Evolutionary conservation across 1,140 invertebrate species (phyloP), one percentile per base, ranked within the genome.

Genomic region (Chymomyza costata): DNA sequence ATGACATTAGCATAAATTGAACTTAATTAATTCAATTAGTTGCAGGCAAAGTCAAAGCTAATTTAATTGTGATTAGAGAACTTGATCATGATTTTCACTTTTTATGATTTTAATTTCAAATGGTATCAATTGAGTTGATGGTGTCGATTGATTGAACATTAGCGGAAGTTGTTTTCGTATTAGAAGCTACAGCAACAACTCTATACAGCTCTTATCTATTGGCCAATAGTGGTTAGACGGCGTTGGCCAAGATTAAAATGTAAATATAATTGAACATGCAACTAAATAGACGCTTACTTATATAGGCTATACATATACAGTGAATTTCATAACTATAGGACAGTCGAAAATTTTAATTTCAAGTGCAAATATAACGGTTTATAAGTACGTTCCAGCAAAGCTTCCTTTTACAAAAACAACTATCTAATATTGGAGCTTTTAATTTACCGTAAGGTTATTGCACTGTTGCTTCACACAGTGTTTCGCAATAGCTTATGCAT

Each of bases 11-110:
- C 73, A 78, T 80, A 64, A 53, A 50, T 41, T n/a, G 30, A 39
- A 59, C 47, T 8, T 78, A 78, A 80, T 78, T 78, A 78, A 78
- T 78, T 78, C 71, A 78, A 78, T 78, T 78, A 80, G 35, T 31
- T 48, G 34, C 44, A 19, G 43, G 38, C 18, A 25, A 1, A 65
- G 54, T 67, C 58, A 55, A 49, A 48, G 65, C 43, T 45, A 53
- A 41, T 58, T 45, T 48, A 37, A 3, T 17, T 19, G 13, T 35
- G 28, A 18, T 14, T 41, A 15, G 16, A n/a, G 0, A 25, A 6
- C 13, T 35, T 11, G n/a, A 19, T 25, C 62, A n/a, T n/a, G 50
- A 53, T 16, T 68, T 69, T 69, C 70, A 65, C 65, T 70, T 76
- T 16, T 8, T 30, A n/a, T 16, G 35, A 25, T 2, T 15, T 43